These are phyloP conservation scores for Alectura lathami DNA, from an alignment of 2,113 vertebrate genomes.

Conservation along the genomic window DNA sequence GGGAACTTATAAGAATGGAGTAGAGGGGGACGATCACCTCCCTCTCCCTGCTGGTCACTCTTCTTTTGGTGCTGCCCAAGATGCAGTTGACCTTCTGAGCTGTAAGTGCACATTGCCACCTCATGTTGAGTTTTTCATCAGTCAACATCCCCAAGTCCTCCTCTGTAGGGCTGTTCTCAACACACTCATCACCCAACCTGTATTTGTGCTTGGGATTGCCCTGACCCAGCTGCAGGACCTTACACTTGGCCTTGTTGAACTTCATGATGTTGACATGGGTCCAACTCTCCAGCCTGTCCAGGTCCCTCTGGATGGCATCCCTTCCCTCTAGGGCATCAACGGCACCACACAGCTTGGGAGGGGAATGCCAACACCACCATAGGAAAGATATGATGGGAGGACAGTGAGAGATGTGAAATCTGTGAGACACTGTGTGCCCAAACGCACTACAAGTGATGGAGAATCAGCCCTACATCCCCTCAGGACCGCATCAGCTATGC, in stretches of 20 bases:
- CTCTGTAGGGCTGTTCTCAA: neutral
- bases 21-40: neutral
- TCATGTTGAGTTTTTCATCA: neutral
- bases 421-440: neutral
- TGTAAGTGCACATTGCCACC: neutral
- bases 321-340: neutral
- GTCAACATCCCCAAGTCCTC: neutral
- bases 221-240: neutral
- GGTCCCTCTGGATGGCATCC: neutral
- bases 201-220: neutral
- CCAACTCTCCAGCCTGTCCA: neutral
- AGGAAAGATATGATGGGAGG: neutral
- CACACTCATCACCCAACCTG: neutral
- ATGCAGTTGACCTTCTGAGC: neutral
- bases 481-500: neutral
- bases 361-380: fast-evolving
- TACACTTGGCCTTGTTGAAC: neutral
- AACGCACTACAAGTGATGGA: neutral
- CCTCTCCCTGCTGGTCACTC: neutral
- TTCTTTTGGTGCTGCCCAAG: neutral
- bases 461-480: neutral
- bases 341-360: neutral
- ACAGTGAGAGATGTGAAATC: neutral
- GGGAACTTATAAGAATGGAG: neutral
- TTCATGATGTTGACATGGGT: neutral